These are phyloP conservation scores for Enteromius afrohamiltoni DNA, from an alignment of 2,797 vertebrate species.

Conservation along the genomic window DNA sequence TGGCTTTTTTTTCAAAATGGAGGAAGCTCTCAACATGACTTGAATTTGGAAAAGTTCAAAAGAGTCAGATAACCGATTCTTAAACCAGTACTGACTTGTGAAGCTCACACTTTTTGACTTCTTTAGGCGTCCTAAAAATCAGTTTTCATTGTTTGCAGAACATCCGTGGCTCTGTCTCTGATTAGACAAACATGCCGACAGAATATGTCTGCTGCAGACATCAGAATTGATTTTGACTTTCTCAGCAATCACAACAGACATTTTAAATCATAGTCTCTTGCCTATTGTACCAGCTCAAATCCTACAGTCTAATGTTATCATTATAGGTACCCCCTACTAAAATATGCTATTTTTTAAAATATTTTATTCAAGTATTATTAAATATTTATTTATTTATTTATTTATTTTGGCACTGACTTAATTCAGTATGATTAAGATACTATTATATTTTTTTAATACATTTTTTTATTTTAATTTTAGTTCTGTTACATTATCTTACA, in stretches of 20 bases:
- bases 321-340: not conserved
- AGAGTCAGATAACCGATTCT: too few species aligned
- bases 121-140: not conserved
- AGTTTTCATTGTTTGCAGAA: slow-evolving; percentile 16
- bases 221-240: not conserved
- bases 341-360: not conserved
- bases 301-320: not conserved
- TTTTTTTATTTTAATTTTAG: not conserved
- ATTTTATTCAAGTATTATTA: not conserved
- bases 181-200: not conserved
- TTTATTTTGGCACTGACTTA: not conserved
- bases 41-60: not conserved
- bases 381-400: not conserved
- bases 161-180: not conserved
- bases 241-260: slow-evolving; percentile 2
- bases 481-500: too few species aligned
- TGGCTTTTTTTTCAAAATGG: too few species aligned
- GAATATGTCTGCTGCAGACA: not conserved
- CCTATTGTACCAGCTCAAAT: not conserved
- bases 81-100: not conserved
- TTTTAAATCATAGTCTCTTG: slow-evolving; percentile 2
- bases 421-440: not conserved
- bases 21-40: not conserved
- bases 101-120: not conserved
- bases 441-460: not conserved